Conservation (phyloP, 2,113 vertebrate genomes). For the Odontesthes bonariensis region DNA sequence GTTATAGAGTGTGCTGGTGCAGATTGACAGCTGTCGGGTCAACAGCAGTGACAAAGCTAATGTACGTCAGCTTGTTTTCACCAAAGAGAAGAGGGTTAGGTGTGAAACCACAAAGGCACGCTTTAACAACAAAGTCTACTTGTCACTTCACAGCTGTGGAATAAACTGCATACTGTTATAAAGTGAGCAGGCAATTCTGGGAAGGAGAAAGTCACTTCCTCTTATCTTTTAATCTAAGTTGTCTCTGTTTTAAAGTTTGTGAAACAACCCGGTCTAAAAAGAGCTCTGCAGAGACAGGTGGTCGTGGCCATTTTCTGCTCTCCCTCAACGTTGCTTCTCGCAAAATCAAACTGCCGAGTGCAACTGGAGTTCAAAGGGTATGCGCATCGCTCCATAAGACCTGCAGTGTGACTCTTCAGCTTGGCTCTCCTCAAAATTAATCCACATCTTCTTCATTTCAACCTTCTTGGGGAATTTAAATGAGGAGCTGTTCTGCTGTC, state of each 20-base stretch:
- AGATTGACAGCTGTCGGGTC: too few species aligned
- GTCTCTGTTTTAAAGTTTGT: background rate
- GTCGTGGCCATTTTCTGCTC: background rate
- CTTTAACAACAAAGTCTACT: too few species aligned
- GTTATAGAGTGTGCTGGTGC: too few species aligned
- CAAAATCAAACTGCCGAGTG: too few species aligned
- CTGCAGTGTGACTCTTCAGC: background rate
- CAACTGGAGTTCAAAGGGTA: background rate
- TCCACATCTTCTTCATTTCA: background rate
- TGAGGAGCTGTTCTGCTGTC: background rate
- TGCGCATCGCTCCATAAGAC: background rate
- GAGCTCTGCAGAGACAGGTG: background rate
- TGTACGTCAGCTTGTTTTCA: too few species aligned
- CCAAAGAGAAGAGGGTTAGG: too few species aligned
- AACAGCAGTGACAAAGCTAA: too few species aligned
- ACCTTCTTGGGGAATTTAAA: background rate
- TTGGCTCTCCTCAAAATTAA: background rate
- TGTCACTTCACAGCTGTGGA: too few species aligned
- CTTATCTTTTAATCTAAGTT: background rate
- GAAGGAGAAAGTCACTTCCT: background rate
- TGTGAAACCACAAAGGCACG: too few species aligned
- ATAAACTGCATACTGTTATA: too few species aligned
- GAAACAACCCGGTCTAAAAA: background rate
- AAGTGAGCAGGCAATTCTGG: too few species aligned
- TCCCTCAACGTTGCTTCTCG: too few species aligned